Percentiles rank a stretch among this genome's conserved stretches.
phyloP scores from a whole-genome alignment of 2,888 invertebrate species.

The Electrophaes corylata region DNA sequence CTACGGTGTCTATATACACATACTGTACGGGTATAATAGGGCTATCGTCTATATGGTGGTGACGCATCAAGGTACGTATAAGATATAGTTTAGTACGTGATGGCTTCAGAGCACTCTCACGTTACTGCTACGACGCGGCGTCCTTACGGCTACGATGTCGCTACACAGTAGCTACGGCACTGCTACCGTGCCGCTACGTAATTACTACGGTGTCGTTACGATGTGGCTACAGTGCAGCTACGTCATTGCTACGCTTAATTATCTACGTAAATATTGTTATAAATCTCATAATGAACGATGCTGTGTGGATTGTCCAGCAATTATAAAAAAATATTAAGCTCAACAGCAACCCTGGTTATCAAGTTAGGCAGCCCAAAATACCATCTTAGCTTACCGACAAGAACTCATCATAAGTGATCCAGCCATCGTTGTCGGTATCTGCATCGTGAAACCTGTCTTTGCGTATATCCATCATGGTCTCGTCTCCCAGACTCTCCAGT shows the following conservation, averaged over 20 bases:
- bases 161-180: neutral
- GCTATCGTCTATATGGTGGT: no score
- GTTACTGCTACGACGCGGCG: neutral
- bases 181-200: neutral
- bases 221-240: no score
- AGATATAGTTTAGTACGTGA: no score
- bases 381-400: constrained; percentile 62
- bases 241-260: no score
- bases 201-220: neutral
- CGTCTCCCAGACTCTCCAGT: constrained; percentile 82
- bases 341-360: no score
- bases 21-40: no score
- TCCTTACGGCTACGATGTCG: neutral
- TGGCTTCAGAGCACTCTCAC: neutral
- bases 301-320: no score
- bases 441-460: constrained; percentile 77
- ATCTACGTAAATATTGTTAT: no score
- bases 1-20: neutral
- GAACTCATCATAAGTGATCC: constrained; percentile 85
- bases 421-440: constrained; percentile 82
- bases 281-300: no score
- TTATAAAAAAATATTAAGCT: no score
- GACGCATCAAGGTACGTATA: no score
- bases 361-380: neutral
- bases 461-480: constrained; percentile 72